A percentile compares a stretch with the other conserved stretches of the same genome.
These are phyloP conservation scores for Argyresthia albistria DNA, from an alignment of 2,888 invertebrate species.

Conservation along the genomic window DNA sequence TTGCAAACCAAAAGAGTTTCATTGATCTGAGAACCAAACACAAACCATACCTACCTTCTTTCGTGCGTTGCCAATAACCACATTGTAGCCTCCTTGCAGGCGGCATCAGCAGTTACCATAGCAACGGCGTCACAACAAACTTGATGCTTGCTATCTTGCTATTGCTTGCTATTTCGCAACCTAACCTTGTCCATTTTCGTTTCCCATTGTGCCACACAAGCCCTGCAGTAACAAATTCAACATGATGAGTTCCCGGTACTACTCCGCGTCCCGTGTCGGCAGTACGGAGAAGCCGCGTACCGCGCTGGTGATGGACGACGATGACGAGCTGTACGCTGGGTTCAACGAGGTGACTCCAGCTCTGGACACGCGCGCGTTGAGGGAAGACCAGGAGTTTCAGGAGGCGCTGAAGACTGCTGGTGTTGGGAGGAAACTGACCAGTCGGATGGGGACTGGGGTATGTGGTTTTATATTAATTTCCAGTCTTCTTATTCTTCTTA, in stretches of 20 bases:
- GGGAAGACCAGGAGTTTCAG: conserved; percentile 82
- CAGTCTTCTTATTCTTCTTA: too few species aligned
- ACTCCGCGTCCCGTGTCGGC: conserved; percentile 47
- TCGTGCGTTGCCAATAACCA: too few species aligned
- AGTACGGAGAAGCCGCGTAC: conserved; percentile 51
- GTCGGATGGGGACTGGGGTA: conserved; percentile 59
- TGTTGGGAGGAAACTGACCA: conserved; percentile 78
- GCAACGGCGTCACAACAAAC: conserved; percentile 62
- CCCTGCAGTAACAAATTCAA: not conserved
- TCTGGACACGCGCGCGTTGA: conserved; percentile 77
- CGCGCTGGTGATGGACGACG: conserved; percentile 56
- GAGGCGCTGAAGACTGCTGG: conserved; percentile 83
- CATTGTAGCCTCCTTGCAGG: not conserved
- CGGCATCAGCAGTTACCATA: conserved; percentile 28
- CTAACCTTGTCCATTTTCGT: not conserved
- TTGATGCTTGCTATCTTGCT: too few species aligned
- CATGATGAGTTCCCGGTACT: conserved; percentile 57
- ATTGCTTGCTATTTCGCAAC: conserved; percentile 2
- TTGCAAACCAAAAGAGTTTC: too few species aligned
- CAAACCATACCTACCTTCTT: too few species aligned
- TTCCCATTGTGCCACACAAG: conserved; percentile 4
- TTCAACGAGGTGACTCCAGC: conserved; percentile 79
- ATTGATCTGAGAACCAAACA: too few species aligned
- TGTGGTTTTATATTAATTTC: conserved; percentile 13
- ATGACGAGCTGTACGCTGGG: conserved; percentile 78